Base-by-base conservation (phyloP, 2,797 vertebrate species). In the Sebastolobus altivelis region DNA sequence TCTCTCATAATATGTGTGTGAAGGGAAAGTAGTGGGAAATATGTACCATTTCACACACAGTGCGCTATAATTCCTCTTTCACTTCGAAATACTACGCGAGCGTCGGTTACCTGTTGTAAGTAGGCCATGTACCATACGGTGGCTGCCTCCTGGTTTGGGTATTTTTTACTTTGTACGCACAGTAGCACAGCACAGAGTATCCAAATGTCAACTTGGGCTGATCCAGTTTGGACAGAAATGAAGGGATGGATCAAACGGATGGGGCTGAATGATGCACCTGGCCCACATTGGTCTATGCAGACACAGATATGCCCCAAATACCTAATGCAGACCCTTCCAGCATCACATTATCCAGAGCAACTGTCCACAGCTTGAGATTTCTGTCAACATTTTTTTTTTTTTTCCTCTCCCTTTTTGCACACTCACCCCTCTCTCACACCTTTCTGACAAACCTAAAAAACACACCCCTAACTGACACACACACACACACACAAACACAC, bases 221-320 rank as follows among this genome's bases (percentile, higher is more conserved):
- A 80, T 89, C 78, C 43, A 52, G 72, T 81, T 78, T 89, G 72
- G 84, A 82, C 67, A 67, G 76, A 81, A 82, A 79, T 80, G 82
- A 89, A 84, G 75, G 74, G 55, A 78, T 43, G 72, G 78, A 82
- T 91, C 72, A 86, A 89, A 86, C 25, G 0, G 29, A 62, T 25
- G 62, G 25, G 69, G 52, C 62, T 82, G 81, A 77, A 59, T 76
- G 72, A 82, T 79, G 72, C 84, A 87, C 85, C 91, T 90, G 83
- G 77, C 74, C 75, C 55, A 59, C 38, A 46, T 46, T 83, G 84
- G 66, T 86, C 79, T 83, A 60, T 88, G 82, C 86, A 91, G 81
- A 88, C 87, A 83, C 82, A 89, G 82, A 91, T 88, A 85, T 91
- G 93, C 80, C 81, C 78, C 72, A 89, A 84, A 94, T 92, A 85